Evolutionary conservation across 2,888 invertebrate genomes (phyloP), one percentile per base, ranked within the genome.

Genomic region (Orgyia antiqua): DNA sequence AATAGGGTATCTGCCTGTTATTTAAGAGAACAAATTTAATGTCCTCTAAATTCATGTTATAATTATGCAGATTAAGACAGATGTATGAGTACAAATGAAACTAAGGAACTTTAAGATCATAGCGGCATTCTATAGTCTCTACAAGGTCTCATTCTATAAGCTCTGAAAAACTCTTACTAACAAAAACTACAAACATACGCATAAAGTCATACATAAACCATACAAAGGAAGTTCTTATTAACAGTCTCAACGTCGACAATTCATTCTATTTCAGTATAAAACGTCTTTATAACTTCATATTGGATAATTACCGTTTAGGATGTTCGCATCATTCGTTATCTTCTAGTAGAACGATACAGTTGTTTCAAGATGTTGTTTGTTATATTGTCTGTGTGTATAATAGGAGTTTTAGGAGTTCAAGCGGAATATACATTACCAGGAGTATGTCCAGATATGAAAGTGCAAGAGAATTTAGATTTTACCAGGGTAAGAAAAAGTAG

Each of bases 261-360:
- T 49, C 31, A 47, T 8, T 42, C 45, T 47, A 50, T 45, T 53
- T 47, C 17, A 33, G 52, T 47, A 41, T 46, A 44, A 53, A 48
- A 60, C 58, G 50, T 55, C 69, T 65, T 65, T 67, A 52, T 39
- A 51, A 27, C 44, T 47, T 51, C 30, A 66, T 58, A 83, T 83
- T 78, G 75, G 44, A 74, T 82, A 80, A 84, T 77, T 78, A 79
- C 56, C 42, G 58, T 43, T 74, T 76, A 62, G 78, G 79, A 54
- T 39, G 66, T 34, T 45, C 39, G 33, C 45, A 41, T 45, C 79
- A 80, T 58, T 78, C 58, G 40, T 44, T 47, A 51, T 41, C 48
- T 44, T 36, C 24, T 25, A 28, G 25, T 21, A 19, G 25, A 13
- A 30, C 54, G 19, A 46, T 31, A 25, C 36, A 60, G 57, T 62